A percentile compares a stretch with the other conserved stretches of the same genome.
These are phyloP conservation scores for Eilema sororculum DNA, from an alignment of 2,888 invertebrate species.

Conservation along the genomic window DNA sequence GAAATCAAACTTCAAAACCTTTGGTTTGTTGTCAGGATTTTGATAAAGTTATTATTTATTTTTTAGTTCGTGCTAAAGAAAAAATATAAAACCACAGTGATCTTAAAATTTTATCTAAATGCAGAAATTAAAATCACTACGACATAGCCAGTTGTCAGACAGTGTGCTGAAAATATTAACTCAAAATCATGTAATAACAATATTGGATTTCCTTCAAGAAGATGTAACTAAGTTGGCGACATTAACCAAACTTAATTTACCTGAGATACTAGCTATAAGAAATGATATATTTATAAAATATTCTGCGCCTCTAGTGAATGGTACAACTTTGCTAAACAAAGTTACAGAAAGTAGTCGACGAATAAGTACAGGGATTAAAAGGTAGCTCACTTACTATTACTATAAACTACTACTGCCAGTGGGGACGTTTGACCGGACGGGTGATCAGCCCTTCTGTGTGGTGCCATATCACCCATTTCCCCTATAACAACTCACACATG, in stretches of 20 bases:
- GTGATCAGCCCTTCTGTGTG: no score
- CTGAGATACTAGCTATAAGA: slow-evolving; percentile 75
- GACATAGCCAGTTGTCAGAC: slow-evolving; percentile 69
- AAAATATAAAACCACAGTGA: no score
- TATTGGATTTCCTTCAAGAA: slow-evolving; percentile 87
- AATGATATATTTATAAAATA: slow-evolving; percentile 82
- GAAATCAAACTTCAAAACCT: no score
- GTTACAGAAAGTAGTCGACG: slow-evolving; percentile 62
- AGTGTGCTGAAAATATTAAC: slow-evolving; percentile 76
- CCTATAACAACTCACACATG: no score
- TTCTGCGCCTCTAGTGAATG: slow-evolving; percentile 75
- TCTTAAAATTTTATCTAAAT: slow-evolving; percentile 44
- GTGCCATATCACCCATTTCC: no score
- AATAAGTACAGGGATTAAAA: slow-evolving; percentile 81
- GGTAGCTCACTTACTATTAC: no score
- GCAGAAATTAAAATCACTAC: slow-evolving; percentile 64
- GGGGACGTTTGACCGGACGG: no score
- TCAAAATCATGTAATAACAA: slow-evolving; percentile 84
- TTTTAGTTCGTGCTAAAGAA: no score
- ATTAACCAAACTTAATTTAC: slow-evolving; percentile 79
- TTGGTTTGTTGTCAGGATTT: no score
- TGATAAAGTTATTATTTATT: no score
- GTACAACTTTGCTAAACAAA: slow-evolving; percentile 62
- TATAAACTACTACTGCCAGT: no score
- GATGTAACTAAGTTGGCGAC: slow-evolving; percentile 84